phyloP scores from a whole-genome alignment of 2,888 invertebrate species.

The Euzetes globulus region DNA sequence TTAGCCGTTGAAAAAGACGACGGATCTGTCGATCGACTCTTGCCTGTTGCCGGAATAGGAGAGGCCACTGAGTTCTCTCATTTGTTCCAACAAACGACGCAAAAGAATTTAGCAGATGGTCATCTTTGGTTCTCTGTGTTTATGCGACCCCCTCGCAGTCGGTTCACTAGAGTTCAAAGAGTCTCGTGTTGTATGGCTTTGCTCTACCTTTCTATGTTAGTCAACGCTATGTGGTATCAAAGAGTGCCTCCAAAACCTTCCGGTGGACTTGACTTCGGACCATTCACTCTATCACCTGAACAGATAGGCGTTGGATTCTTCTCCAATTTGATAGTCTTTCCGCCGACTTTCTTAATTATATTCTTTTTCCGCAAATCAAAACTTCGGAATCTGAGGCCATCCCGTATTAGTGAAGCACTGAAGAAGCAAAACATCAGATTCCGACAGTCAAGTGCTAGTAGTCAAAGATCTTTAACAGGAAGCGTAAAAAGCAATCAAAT shows the following conservation, averaged over 20 bases:
- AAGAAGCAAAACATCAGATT: constrained; percentile 40
- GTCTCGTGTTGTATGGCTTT: constrained; percentile 51
- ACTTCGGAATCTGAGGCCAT: constrained; percentile 45
- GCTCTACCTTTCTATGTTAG: constrained; percentile 51
- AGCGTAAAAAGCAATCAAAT: constrained; percentile 1
- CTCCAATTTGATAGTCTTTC: constrained; percentile 50
- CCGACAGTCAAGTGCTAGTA: constrained; percentile 4
- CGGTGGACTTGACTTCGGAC: constrained; percentile 49
- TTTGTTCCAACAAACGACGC: constrained; percentile 48
- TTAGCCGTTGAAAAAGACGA: constrained; percentile 49
- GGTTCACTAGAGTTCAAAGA: constrained; percentile 51
- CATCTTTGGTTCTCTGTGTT: constrained; percentile 54
- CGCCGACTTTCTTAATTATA: constrained; percentile 49
- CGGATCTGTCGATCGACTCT: constrained; percentile 48
- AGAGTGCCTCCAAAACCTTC: constrained; percentile 42
- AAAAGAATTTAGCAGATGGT: constrained; percentile 50
- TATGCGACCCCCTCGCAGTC: constrained; percentile 50
- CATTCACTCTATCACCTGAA: constrained; percentile 49
- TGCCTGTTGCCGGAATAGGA: constrained; percentile 50
- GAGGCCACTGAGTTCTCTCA: constrained; percentile 50
- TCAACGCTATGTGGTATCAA: constrained; percentile 53
- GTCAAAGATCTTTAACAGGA: not conserved
- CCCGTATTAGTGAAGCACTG: constrained; percentile 43
- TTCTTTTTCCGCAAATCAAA: constrained; percentile 49
- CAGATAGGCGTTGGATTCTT: constrained; percentile 50